Evolutionary conservation across 2,113 vertebrate genomes (phyloP).

Genomic region (Montifringilla adamsi): DNA sequence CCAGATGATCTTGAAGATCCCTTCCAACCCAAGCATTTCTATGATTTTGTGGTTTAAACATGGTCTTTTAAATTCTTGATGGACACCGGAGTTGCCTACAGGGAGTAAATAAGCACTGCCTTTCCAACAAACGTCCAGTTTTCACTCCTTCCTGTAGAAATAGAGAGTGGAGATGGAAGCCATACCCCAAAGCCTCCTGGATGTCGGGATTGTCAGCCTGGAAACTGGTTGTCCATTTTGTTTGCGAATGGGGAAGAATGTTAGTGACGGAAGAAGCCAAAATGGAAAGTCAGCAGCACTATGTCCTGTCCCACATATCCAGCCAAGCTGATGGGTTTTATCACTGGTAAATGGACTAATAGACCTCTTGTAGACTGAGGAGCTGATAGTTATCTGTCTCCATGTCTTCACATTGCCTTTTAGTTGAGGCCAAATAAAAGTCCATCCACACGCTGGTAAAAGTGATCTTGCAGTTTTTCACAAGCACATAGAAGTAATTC

Average conservation of each 20-base stretch:
- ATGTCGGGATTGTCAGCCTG: not conserved
- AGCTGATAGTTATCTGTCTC: not conserved
- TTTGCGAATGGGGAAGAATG: not conserved
- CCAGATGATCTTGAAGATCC: not conserved
- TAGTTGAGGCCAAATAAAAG: not conserved
- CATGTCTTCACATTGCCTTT: not conserved
- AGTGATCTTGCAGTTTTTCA: not conserved
- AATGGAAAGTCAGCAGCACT: not conserved
- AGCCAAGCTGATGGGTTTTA: not conserved
- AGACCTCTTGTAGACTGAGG: not conserved
- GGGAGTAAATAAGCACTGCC: not conserved
- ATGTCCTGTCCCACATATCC: not conserved
- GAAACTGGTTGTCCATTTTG: not conserved
- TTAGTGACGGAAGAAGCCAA: not conserved
- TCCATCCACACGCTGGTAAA: rapidly evolving
- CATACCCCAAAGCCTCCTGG: not conserved
- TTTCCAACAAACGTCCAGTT: not conserved
- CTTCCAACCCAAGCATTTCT: not conserved
- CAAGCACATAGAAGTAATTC: not conserved
- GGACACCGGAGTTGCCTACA: not conserved
- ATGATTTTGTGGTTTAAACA: not conserved
- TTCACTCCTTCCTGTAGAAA: not conserved
- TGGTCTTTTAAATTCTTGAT: not conserved
- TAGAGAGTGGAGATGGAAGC: not conserved
- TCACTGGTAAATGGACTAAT: not conserved